Evolutionary conservation across 2,888 invertebrate genomes (phyloP), one percentile per base, ranked within the genome.

Genomic region (Nipponacmea schrenckii): DNA sequence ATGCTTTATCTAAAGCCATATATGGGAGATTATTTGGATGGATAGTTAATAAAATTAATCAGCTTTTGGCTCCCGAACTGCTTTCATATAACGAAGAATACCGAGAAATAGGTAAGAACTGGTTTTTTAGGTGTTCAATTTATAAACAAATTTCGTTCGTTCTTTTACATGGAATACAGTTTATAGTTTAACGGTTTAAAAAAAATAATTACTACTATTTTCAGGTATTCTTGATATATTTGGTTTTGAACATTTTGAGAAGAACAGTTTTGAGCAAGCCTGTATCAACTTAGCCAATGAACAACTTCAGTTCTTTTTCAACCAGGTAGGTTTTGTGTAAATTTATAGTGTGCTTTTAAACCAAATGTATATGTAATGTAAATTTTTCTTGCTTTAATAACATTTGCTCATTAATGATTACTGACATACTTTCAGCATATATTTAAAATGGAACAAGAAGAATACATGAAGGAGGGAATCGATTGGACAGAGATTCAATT

Each of bases 1-100:
- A 88, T 81, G 90, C 90, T 65, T 84, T 90, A 80, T 87, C 90
- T 20, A 90, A 90, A 82, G 86, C 89, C 67, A 80, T 90, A 64
- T 90, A 90, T 83, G 88, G 89, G 4, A 86, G 90, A 8, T 80
- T 90, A 77, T 90, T 90, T 86, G 86, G 89, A 70, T 90, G 90
- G 90, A 87, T 90, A 70, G 90, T 90, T 65, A 87, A 88, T 80
- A 89, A 90, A 79, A 86, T 90, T 71, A 90, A 90, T 81, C 83
- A 85, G 72, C 87, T 90, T 48, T 83, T 90, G 75, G 90, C 84
- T 0, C 84, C 85, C 10, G 69, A 79, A 26, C 78, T 82, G 72
- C 67, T 46, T 20, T 67, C 80, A 5, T 72, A 68, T 4, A 69
- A 73, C 10, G 69, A 74, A n/a, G 76, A 76, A 44, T 68, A 74